Conservation (phyloP, 2,888 invertebrate genomes). For the Eumerus sabulonum region DNA sequence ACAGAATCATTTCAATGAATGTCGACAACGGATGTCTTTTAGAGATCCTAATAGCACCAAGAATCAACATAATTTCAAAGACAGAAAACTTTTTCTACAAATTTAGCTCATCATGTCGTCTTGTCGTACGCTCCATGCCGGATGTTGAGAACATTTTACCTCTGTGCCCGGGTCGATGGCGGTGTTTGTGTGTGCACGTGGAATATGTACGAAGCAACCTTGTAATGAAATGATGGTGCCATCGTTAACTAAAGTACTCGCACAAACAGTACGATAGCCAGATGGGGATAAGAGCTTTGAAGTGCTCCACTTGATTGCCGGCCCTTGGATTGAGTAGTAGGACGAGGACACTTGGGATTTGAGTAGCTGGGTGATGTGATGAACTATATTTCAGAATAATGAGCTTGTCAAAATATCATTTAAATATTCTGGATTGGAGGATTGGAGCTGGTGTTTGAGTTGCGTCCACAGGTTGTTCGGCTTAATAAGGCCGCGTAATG, state of each 20-base stretch:
- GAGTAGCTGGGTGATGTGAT: not conserved
- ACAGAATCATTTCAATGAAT: conserved; percentile 31
- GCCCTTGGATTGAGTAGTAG: not conserved
- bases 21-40: conserved; percentile 51
- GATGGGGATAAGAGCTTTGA: not conserved
- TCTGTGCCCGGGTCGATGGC: conserved; percentile 14
- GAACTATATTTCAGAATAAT: conserved; percentile 27
- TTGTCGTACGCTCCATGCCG: conserved; percentile 10
- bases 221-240: conserved; percentile 19
- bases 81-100: conserved; percentile 44
- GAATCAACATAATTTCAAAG: conserved; percentile 52
- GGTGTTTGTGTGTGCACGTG: not conserved
- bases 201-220: conserved; percentile 14
- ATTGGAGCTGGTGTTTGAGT: too few species aligned
- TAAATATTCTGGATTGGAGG: too few species aligned
- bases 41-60: conserved; percentile 44
- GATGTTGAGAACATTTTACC: conserved; percentile 51
- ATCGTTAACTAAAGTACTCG: conserved; percentile 5
- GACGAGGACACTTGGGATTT: not conserved
- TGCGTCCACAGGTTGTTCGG: too few species aligned
- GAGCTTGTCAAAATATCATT: conserved; percentile 4
- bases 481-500: too few species aligned
- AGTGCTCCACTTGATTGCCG: conserved; percentile 8
- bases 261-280: conserved; percentile 18
- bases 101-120: conserved; percentile 19